phyloP scores from a whole-genome alignment of 1,140 invertebrate genomes.

The Glomeris maerens region DNA sequence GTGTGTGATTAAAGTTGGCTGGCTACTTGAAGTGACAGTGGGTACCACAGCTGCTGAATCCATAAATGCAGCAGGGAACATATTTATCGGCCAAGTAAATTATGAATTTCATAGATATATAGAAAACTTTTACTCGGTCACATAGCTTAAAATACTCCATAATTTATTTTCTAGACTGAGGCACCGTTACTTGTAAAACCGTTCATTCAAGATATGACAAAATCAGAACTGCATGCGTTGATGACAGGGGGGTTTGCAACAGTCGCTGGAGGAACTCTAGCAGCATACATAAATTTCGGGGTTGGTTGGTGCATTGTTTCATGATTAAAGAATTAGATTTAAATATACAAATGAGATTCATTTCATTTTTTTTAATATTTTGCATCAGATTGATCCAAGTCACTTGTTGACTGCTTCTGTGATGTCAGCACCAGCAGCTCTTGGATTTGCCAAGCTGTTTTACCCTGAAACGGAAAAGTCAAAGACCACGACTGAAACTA shows the following conservation, averaged over 20 bases:
- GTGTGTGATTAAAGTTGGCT: constrained; percentile 68
- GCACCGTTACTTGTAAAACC: constrained; percentile 74
- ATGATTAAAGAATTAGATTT: constrained; percentile 15
- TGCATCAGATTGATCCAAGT: constrained; percentile 29
- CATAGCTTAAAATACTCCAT: not conserved
- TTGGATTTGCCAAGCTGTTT: constrained; percentile 76
- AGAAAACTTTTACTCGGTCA: not conserved
- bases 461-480: constrained; percentile 75
- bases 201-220: constrained; percentile 64
- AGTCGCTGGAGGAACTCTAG: constrained; percentile 79
- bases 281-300: constrained; percentile 80
- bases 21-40: constrained; percentile 51
- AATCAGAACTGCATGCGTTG: constrained; percentile 80
- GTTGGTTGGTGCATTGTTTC: constrained; percentile 47
- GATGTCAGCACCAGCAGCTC: constrained; percentile 85
- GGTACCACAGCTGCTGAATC: constrained; percentile 84
- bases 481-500: constrained; percentile 48
- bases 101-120: not conserved
- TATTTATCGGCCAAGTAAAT: constrained; percentile 71
- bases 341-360: not conserved
- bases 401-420: constrained; percentile 68
- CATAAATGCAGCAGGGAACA: constrained; percentile 73
- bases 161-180: constrained; percentile 51
- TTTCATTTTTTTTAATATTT: not conserved
- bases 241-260: constrained; percentile 90